Conservation (phyloP, 1,140 invertebrate species). For the Prorops nasuta region DNA sequence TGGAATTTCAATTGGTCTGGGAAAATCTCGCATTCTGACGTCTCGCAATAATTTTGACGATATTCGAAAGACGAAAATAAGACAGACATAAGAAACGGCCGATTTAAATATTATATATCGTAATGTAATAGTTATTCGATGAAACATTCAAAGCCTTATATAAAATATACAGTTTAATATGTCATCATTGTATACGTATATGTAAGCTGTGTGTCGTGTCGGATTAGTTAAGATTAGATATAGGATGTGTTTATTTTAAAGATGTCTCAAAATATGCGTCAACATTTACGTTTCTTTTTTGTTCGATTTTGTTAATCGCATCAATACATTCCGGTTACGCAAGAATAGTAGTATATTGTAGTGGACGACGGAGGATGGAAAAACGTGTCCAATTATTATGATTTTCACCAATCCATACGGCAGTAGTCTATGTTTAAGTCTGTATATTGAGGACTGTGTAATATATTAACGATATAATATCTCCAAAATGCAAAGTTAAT, state of each 20-base stretch:
- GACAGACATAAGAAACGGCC: conserved; percentile 27
- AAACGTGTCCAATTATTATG: background rate
- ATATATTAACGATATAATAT: conserved; percentile 15
- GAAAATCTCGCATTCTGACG: too few relatives aligned
- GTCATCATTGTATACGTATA: conserved; percentile 17
- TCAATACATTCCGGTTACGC: conserved; percentile 5
- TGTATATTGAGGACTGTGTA: background rate
- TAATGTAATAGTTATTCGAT: conserved; percentile 52
- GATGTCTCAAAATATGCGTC: conserved; percentile 31
- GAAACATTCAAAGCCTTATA: conserved; percentile 55
- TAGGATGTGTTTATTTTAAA: conserved; percentile 16
- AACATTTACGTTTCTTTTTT: conserved; percentile 13
- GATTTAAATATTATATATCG: conserved; percentile 54
- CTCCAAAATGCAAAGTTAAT: conserved; percentile 13
- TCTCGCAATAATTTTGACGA: too few relatives aligned
- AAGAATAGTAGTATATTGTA: conserved; percentile 1
- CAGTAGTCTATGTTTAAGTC: conserved; percentile 15
- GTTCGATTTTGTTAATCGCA: conserved; percentile 1
- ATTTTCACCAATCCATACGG: conserved; percentile 19
- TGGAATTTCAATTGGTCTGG: too few relatives aligned
- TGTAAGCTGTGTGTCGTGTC: conserved; percentile 23
- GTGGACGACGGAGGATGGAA: background rate
- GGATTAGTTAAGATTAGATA: background rate
- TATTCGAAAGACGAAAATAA: too few relatives aligned
- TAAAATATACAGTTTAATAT: conserved; percentile 52